Base-by-base conservation (phyloP, 2,797 vertebrate species). In the Hippocampus kuda region DNA sequence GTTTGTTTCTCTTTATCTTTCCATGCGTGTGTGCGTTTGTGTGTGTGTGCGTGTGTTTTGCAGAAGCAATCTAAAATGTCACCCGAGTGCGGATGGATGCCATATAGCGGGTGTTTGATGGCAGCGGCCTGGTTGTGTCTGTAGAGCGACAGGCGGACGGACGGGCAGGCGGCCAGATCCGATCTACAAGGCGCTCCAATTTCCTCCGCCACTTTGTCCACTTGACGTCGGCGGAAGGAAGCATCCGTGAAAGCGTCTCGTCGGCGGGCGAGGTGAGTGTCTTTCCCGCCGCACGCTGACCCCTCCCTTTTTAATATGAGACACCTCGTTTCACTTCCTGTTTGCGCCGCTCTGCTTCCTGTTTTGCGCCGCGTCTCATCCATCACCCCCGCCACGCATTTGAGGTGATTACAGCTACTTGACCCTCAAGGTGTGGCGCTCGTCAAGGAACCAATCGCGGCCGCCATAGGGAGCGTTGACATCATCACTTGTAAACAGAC, bases 181-280 rank as follows among this genome's bases (percentile, higher is more conserved):
- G 93, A 94, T 98, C 94, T 96, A 91, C 91, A 90, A 94, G 92
- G 92, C 93, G 92, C 90, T 94, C 95, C 95, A 97, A 97, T 98
- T 96, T 97, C 91, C 94, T 93, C 90, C 85, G 82, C 91, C 93
- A 88, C 92, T 56, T 65, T 65, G 66, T 67, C 66, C 66, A 54
- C 59, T 60, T 20, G 27, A 60, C 59, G 59, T 57, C 56, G 56
- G 24, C 56, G 56, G 56, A 27, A 59, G 56, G 56, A 27, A 59
- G 24, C 24, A 12, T 30, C 26, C 57, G 57, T 7, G 15, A 59
- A 59, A 59, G 57, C 57, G 51, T 53, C 49, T 22, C 49, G 34
- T 41, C 20, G 34, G 11, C 60, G 60, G 63, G 63, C 44, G 5
- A 15, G 41, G 44, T 5, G 12, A 30, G 64, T 46, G 87, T 89